Evolutionary conservation across 2,888 invertebrate species (phyloP).

Genomic region (Rhorus exstirpatorius): DNA sequence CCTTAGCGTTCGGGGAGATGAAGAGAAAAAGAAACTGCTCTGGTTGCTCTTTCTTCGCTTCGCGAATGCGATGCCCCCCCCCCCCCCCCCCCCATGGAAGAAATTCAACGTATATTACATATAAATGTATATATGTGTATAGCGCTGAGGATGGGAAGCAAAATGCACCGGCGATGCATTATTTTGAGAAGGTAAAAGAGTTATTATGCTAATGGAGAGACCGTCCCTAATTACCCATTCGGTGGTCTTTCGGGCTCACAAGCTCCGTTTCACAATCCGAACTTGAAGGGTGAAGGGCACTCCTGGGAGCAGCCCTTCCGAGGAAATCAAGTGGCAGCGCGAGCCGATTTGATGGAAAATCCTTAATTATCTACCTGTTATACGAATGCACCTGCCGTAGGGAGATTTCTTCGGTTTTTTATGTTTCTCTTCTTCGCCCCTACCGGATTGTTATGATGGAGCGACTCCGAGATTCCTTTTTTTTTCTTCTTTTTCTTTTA

Average conservation of each 20-base stretch:
- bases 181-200: slow-evolving; percentile 79
- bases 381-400: slow-evolving; percentile 65
- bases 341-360: slow-evolving; percentile 69
- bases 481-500: slow-evolving; percentile 1
- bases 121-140: background rate
- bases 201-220: slow-evolving; percentile 84
- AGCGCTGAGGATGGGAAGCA: background rate
- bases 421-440: slow-evolving; percentile 12
- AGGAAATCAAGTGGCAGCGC: slow-evolving; percentile 62
- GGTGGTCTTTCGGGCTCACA: slow-evolving; percentile 29
- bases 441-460: slow-evolving; percentile 56
- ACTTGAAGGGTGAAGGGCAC: slow-evolving; percentile 53
- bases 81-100: slow-evolving; percentile 40
- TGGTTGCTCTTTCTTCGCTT: slow-evolving; percentile 66
- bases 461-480: slow-evolving; percentile 14
- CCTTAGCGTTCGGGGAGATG: slow-evolving; percentile 76
- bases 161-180: slow-evolving; percentile 42
- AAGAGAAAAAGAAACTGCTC: slow-evolving; percentile 75
- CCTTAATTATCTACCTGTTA: slow-evolving; percentile 70
- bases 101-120: slow-evolving; percentile 27
- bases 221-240: slow-evolving; percentile 78
- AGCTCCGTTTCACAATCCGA: slow-evolving; percentile 35
- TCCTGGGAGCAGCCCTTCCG: slow-evolving; percentile 43
- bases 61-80: slow-evolving; percentile 24
- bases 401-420: slow-evolving; percentile 26